Base-by-base conservation (phyloP, 2,113 vertebrate genomes). In the Todiramphus chloris region DNA sequence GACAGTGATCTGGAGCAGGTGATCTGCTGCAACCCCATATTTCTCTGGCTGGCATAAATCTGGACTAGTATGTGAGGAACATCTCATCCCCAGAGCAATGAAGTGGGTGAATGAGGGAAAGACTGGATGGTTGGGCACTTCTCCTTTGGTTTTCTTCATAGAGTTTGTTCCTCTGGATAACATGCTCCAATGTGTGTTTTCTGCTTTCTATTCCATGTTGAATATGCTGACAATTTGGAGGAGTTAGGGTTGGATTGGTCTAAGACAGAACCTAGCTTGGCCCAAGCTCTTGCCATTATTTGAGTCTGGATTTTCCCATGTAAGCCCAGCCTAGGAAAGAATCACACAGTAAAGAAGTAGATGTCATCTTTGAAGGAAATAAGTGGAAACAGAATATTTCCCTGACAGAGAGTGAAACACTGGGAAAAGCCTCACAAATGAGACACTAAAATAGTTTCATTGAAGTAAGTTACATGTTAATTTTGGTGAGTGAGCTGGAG, bases 51-150 rank as follows among this genome's bases (percentile, higher is more conserved):
- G 31, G 24, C 11, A 16, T 35, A 83, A 82, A 60, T 24, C 58
- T 15, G 8, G 8, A 35, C 24, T 30, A 63, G 5, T 1, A 0
- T 0, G 0, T 46, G 41, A 24, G 27, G n/a, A 67, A 19, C 27
- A 44, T 1, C 37, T 44, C 44, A 78, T 11, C 60, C 56, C 3
- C 1, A 59, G 50, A 53, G 25, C 23, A 51, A 7, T 7, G 37
- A 80, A 58, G 21, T 17, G 12, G 8, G 17, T 51, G 25, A 62
- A 33, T 9, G 27, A 74, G 10, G 51, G 8, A 10, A 81, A 21
- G 60, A 60, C 30, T 27, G 23, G 5, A 31, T 63, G 2, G 27
- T 4, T 43, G 28, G 7, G 7, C 50, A 2, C 33, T 58, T 78
- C 44, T 35, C 21, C 18, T 43, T 46, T n/a, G 10, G 0, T 39